phyloP scores from a whole-genome alignment of 1,140 invertebrate genomes.

The Acromyrmex charruanus region DNA sequence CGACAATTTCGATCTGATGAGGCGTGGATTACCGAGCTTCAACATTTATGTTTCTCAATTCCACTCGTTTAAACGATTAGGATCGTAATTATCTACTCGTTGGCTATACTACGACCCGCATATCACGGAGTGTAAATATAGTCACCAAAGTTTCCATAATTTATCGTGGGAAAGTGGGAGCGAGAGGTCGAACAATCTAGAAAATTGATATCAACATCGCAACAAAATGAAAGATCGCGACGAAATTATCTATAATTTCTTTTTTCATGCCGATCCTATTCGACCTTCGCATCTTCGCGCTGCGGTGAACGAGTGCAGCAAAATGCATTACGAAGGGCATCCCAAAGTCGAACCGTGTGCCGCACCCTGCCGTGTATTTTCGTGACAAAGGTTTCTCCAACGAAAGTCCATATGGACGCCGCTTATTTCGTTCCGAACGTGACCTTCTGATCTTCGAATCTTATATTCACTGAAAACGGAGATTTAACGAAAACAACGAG shows the following conservation, averaged over 20 bases:
- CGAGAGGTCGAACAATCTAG: background rate
- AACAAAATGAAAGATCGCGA: conserved; percentile 4
- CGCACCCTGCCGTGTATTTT: conserved; percentile 37
- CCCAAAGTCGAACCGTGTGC: background rate
- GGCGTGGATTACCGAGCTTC: background rate
- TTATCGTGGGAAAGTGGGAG: conserved; percentile 6
- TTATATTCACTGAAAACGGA: background rate
- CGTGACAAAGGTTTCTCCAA: background rate
- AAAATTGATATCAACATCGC: background rate
- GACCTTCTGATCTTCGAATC: background rate
- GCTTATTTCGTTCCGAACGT: conserved; percentile 12
- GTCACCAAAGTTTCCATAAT: background rate
- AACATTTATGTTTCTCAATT: background rate
- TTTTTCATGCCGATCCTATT: background rate
- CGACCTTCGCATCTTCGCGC: background rate
- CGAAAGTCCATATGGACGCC: background rate
- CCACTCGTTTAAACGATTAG: background rate
- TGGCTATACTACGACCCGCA: conserved; percentile 12
- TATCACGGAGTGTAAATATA: background rate
- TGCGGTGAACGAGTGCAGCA: too few relatives aligned
- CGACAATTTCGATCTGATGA: background rate
- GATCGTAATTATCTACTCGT: background rate
- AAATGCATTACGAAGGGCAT: background rate
- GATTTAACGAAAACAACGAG: background rate
- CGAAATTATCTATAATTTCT: background rate